Evolutionary conservation across 2,113 vertebrate species (phyloP), one percentile per base, ranked within the genome.

Genomic region (Macrotus californicus): DNA sequence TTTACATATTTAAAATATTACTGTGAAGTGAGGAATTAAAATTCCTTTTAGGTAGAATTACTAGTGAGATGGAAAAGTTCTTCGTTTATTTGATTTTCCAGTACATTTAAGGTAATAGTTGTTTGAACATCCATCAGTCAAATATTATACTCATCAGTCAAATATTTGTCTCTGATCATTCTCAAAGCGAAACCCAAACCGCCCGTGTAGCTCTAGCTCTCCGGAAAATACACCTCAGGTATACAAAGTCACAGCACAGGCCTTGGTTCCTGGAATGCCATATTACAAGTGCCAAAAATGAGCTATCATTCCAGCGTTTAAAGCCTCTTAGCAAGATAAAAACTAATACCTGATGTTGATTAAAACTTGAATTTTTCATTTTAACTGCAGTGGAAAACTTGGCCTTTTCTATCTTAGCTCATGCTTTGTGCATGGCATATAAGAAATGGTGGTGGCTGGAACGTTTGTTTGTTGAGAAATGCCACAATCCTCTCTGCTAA

Each of bases 401-500:
- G 31, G 73, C 85, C 85, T 94, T 93, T 89, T 69, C 86, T 50
- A 82, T 70, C 69, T 77, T 24, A 91, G 82, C 34, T 76, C 75
- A 70, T 61, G 41, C 41, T 89, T 72, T 77, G 91, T 43, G 36
- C 64, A 73, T 26, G 56, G 61, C 43, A 91, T 31, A 15, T 36
- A 92, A 11, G 29, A 73, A 75, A 72, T 34, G 50, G 70, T 4
- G 50, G 86, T 81, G 18, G 46, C 24, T 77, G 21, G 22, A 70
- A 31, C 73, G 94, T 92, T 86, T 94, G 89, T 93, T 97, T 97
- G 77, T 94, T 94, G 91, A 89, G 69, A 96, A 97, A 93, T 89
- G 73, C 84, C 93, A 91, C 59, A 87, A 34, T 92, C 39, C 43
- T 92, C 80, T 94, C 64, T 48, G 18, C 15, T 87, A 43, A 66